Percentiles rank a stretch among this genome's conserved stretches.
These are phyloP conservation scores for Hydrolagus colliei DNA, from an alignment of 2,797 vertebrate species.

Conservation along the genomic window DNA sequence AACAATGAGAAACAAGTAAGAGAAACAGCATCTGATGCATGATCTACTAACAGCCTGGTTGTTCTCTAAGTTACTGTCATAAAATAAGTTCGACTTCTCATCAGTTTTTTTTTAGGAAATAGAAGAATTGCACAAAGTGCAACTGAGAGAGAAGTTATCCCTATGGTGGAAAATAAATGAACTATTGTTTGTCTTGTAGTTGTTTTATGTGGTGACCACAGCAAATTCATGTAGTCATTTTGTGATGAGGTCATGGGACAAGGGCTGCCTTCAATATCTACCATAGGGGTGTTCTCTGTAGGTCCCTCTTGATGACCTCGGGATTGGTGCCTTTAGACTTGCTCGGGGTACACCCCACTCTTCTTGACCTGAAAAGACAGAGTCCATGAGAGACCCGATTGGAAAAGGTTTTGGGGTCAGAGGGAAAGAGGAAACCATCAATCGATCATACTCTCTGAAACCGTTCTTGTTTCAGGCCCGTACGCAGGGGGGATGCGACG, in stretches of 20 bases:
- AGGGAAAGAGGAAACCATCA: too few species aligned
- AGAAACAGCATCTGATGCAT: conserved; percentile 62
- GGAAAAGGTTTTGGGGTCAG: neutral
- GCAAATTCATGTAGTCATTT: conserved; percentile 65
- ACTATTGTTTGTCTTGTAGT: conserved; percentile 76
- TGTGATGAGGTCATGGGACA: conserved; percentile 69
- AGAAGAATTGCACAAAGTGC: conserved; percentile 60
- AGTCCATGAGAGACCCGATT: conserved; percentile 38
- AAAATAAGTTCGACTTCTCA: conserved; percentile 60
- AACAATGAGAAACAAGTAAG: conserved; percentile 68
- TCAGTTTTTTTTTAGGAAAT: conserved; percentile 56
- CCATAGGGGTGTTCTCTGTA: conserved; percentile 98
- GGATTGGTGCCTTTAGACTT: conserved; percentile 81
- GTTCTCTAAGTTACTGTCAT: conserved; percentile 57
- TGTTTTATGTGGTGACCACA: conserved; percentile 67
- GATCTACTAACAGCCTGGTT: conserved; percentile 58
- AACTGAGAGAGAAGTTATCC: conserved; percentile 55
- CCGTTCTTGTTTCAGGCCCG: too few species aligned
- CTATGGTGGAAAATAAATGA: conserved; percentile 65
- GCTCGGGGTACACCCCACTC: conserved; percentile 80
- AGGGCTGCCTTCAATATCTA: conserved; percentile 98
- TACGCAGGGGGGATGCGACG: too few species aligned
- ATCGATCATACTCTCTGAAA: too few species aligned
- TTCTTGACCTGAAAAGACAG: conserved; percentile 69
- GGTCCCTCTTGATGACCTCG: conserved; percentile 83